Base-by-base conservation (phyloP, 2,888 invertebrate species). In the Bombylius discolor region DNA sequence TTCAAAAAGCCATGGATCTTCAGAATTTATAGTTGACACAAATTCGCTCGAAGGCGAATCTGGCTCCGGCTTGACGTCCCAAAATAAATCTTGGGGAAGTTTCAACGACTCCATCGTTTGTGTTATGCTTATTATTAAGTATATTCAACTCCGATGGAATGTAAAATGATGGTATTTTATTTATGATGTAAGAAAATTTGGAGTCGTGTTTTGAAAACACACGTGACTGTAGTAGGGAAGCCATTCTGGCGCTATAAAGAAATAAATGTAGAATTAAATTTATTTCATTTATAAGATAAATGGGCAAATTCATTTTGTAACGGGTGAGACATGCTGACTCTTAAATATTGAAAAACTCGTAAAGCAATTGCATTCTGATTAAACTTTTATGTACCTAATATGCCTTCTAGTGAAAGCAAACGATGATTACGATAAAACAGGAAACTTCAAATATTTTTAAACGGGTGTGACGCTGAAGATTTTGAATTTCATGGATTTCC, bases 221-320 rank as follows among this genome's bases (percentile, higher is more conserved):
- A 76, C 78, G 79, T 75, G 74, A 78, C 79, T 79, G 79, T 79
- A 78, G 73, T 76, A 76, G 75, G 78, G 81, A 79, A 81, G 89
- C 89, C 89, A 89, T 89, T 72, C 67, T 84, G 89, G 88, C 88
- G 78, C 89, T 89, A 79, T 61, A 81, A 83, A 46, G 23, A 23
- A 2, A 23, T 23, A 23, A 23, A 23, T 23, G 23, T 23, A 23
- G 1, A 23, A 23, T 23, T 23, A 23, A 23, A 23, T 23, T 23
- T 23, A 23, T 23, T 23, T 23, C 3, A 23, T 23, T 23, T 23
- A 23, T 23, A 23, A 23, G 3, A 23, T 23, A 23, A 23, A 23
- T n/a, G n/a, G n/a, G n/a, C n/a, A n/a, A n/a, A n/a, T n/a, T n/a
- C n/a, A n/a, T n/a, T n/a, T n/a, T n/a, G n/a, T n/a, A n/a, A n/a